Evolutionary conservation across 2,113 vertebrate genomes (phyloP), one percentile per base, ranked within the genome.

Genomic region (Rana temporaria): DNA sequence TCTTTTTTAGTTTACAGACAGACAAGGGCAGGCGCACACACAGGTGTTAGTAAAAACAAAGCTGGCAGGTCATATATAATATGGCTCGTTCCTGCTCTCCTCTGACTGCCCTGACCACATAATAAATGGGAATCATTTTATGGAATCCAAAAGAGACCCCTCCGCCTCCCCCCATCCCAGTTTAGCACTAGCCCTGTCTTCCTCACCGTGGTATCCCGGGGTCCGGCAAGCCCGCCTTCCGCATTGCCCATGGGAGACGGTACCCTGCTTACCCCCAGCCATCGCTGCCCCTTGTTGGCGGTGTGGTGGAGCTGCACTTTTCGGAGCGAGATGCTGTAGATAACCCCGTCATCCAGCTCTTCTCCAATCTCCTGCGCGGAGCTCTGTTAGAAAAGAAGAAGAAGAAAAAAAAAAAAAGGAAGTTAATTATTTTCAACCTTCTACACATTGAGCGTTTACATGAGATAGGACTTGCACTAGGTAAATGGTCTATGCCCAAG

Each of bases 281-380:
- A 98, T 22, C 97, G 95, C 92, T 98, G 98, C 34, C 98, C 97
- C 88, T 98, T 99, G 88, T 88, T 96, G 90, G 95, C 92, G 0
- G 96, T 93, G 82, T 97, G 97, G 84, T 97, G 97, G 34, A 97
- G 90, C 91, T 98, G 98, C 85, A 98, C 95, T 86, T 96, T 98
- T 57, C 97, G 94, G 79, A 99, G 94, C 0, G 97, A 97, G 91
- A 99, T 98, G 90, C 96, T 98, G 91, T 98, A 99, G 90, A 99
- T 92, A 60, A 97, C 95, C 0, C 97, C 97, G 62, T 98, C 96
- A 92, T 97, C 95, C 82, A 96, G 93, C 92, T 99, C 98, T 91
- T 99, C 98, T 15, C 96, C 97, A 0, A 99, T 98, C 96, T 99
- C 98, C 96, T 99, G 98, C 56, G 97, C 97, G 87, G 96, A 96